phyloP scores from a whole-genome alignment of 2,888 invertebrate species.

The Habroteleia sp. region DNA sequence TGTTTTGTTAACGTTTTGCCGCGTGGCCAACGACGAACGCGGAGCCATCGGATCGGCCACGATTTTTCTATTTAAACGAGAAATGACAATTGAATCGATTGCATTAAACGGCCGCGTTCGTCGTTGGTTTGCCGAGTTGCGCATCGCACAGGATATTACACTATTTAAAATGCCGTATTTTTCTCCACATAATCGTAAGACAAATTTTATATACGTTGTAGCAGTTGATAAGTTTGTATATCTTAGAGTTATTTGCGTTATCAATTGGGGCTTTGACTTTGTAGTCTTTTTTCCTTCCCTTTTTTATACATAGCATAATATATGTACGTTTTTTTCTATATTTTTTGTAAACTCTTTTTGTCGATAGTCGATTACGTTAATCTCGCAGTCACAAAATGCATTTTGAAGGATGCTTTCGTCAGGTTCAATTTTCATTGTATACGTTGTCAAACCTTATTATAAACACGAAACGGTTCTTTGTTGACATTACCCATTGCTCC shows the following conservation, averaged over 20 bases:
- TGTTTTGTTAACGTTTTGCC: constrained; percentile 44
- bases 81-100: constrained; percentile 1
- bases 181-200: constrained; percentile 46
- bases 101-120: constrained; percentile 7
- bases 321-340: constrained; percentile 9
- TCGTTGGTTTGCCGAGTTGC: constrained; percentile 25
- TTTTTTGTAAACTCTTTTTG: not conserved
- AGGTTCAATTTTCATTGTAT: constrained; percentile 59
- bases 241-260: constrained; percentile 59
- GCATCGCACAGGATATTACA: constrained; percentile 54
- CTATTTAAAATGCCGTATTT: constrained; percentile 58
- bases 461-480: constrained; percentile 33
- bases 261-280: constrained; percentile 49
- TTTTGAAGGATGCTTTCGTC: constrained; percentile 69
- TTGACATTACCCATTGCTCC: constrained; percentile 30
- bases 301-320: constrained; percentile 59
- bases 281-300: constrained; percentile 42
- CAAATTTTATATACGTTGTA: constrained; percentile 62
- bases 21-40: constrained; percentile 3
- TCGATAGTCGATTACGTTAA: constrained; percentile 51
- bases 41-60: too few species aligned
- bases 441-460: constrained; percentile 37
- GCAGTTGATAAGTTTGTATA: constrained; percentile 58
- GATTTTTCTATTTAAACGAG: too few species aligned
- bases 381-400: constrained; percentile 78